Evolutionary conservation across 2,797 vertebrate genomes (phyloP), one percentile per base, ranked within the genome.

Genomic region (Sebastes diploproa): DNA sequence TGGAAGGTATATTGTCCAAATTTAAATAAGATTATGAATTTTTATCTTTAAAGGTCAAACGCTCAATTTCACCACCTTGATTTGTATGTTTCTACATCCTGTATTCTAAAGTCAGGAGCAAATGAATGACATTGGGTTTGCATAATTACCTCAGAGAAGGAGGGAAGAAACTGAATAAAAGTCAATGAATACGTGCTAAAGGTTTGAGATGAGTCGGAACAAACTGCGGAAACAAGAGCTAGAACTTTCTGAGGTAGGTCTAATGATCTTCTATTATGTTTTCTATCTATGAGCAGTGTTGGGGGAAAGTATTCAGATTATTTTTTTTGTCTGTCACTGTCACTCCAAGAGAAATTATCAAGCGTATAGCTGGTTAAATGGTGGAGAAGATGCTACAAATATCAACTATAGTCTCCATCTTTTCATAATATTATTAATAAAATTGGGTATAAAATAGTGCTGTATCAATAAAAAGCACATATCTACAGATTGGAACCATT

Each of bases 31-130:
- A 38, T 38, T 38, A 38, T 5, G 38, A 42, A 42, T 14, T 42
- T 14, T 42, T 42, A 42, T 5, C 13, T 42, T 14, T 59, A 50
- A 60, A 82, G 72, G 58, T 75, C 36, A 55, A 23, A 82, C 1
- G 22, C 60, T 78, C 61, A 18, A 71, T 85, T 82, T 81, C 73
- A 61, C 27, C 25, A 5, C 1, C 23, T n/a, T 46, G 11, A 68
- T 84, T 87, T 90, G 83, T 54, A 50, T 88, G 46, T 50, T 27
- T 22, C 29, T 12, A 13, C 29, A 23, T 74, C 60, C 76, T 80
- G 20, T 65, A 18, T 52, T 18, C 10, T 50, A 2, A 38, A 27
- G 54, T 60, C 59, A 36, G 9, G 11, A 22, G 11, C 30, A 82
- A 46, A 83, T 56, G 0, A 71, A 46, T 46, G 22, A 13, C 12